A percentile compares a stretch with the other conserved stretches of the same genome.
phyloP scores from a whole-genome alignment of 1,140 invertebrate genomes.

The Thereuonema tuberculata region DNA sequence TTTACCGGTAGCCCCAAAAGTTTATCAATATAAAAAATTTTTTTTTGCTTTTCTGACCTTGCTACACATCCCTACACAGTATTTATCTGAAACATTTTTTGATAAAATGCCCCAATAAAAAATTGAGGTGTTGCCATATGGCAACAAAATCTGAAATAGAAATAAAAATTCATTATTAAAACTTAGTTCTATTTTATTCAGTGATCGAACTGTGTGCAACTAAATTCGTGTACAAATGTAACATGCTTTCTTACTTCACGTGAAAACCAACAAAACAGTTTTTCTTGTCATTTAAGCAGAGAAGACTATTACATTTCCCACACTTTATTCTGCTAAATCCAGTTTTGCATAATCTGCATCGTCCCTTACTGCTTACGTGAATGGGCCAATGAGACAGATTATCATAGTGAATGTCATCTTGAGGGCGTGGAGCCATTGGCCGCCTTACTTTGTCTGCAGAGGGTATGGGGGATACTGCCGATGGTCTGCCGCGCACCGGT shows the following conservation, averaged over 20 bases:
- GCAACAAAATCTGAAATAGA: not conserved
- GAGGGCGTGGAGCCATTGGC: no score
- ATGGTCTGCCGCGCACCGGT: not conserved
- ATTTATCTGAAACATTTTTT: not conserved
- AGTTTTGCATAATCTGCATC: not conserved
- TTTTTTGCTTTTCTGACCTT: not conserved
- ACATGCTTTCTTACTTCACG: not conserved
- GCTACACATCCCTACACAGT: not conserved
- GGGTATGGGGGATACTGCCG: not conserved
- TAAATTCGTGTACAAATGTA: not conserved
- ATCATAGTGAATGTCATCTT: not conserved
- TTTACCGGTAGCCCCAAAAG: not conserved
- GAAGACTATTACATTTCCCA: not conserved
- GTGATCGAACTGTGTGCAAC: no score
- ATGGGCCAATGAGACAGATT: not conserved
- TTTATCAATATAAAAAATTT: not conserved
- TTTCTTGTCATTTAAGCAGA: not conserved
- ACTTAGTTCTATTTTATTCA: no score
- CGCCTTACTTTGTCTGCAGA: not conserved
- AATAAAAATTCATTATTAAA: not conserved
- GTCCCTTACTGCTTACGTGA: not conserved
- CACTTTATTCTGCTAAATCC: not conserved
- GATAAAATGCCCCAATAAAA: not conserved
- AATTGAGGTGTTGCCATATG: not conserved
- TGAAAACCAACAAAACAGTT: not conserved